Base-by-base conservation (phyloP, 2,888 invertebrate species). In the Augiades crinisus region DNA sequence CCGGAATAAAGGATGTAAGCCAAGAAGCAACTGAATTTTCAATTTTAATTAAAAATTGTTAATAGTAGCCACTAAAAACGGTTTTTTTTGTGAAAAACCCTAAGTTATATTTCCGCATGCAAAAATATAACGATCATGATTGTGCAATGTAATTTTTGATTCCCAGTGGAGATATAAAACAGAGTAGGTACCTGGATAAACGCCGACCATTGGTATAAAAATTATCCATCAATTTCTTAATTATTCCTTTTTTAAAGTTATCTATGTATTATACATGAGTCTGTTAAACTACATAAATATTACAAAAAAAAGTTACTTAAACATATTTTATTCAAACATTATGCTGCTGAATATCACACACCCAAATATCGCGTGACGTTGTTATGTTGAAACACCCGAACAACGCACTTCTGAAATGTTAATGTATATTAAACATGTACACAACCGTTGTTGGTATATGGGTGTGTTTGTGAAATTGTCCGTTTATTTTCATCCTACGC, bases 401-500 rank as follows among this genome's bases (percentile, higher is more conserved):
- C 21, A 12, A 33, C 16, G 45, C 22, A 24, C 27, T 45, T 43
- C 17, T 51, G 37, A 45, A 46, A 41, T 16, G 22, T 49, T 49
- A 22, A 49, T 49, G 49, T 49, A 41, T 41, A 33, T 33, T 16
- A 40, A 38, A 33, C 49, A 14, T 41, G 41, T 41, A 33, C 17
- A 49, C 40, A 40, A 24, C 12, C 17, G 31, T 34, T 40, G 30
- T 52, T 59, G 53, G 62, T 64, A 63, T 66, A 61, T 73, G 67
- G 72, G 72, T 69, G 70, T 61, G 69, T 65, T 65, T 74, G 75
- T 78, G 76, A 76, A 74, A 68, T 66, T 73, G 66, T 75, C 57
- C 68, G 69, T 88, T 86, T 89, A 73, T 87, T 91, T 91, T 87
- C 91, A 91, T 91, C 92, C 75, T 79, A 83, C 78, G 80, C 72